A percentile compares a stretch with the other conserved stretches of the same genome.
These are phyloP conservation scores for Himalopsyche phryganea DNA, from an alignment of 1,140 invertebrate genomes.

Conservation along the genomic window DNA sequence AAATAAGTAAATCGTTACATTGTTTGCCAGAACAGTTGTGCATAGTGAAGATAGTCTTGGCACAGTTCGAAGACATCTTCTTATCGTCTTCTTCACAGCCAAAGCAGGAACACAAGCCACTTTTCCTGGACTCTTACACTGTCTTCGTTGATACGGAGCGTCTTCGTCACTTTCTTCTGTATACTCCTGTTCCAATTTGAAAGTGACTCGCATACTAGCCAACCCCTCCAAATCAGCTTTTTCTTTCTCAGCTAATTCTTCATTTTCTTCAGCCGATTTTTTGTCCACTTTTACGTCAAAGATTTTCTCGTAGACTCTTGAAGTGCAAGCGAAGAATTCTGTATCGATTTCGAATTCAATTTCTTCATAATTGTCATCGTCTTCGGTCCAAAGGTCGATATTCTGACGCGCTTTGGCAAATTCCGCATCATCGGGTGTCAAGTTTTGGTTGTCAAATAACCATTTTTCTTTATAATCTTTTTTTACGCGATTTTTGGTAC, in stretches of 20 bases:
- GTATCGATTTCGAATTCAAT: neutral
- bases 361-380: neutral
- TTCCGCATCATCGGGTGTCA: no score
- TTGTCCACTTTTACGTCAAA: neutral
- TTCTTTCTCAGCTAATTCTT: neutral
- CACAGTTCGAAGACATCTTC: slow-evolving; percentile 15
- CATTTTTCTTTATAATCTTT: no score
- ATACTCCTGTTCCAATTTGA: slow-evolving; percentile 23
- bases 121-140: slow-evolving; percentile 18
- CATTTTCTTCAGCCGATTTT: neutral
- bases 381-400: neutral
- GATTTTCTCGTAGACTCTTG: neutral
- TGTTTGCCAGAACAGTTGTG: slow-evolving; percentile 31
- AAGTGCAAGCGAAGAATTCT: neutral
- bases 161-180: slow-evolving; percentile 25
- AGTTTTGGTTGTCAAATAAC: no score
- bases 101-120: slow-evolving; percentile 25
- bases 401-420: neutral
- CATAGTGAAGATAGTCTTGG: slow-evolving; percentile 27
- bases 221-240: neutral
- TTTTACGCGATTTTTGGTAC: no score
- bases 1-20: slow-evolving; percentile 28
- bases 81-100: slow-evolving; percentile 19
- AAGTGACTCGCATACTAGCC: slow-evolving; percentile 31
- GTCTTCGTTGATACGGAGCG: slow-evolving; percentile 28